A percentile compares a stretch with the other conserved stretches of the same genome.
phyloP scores from a whole-genome alignment of 2,113 vertebrate species.

The Kryptolebias marmoratus region DNA sequence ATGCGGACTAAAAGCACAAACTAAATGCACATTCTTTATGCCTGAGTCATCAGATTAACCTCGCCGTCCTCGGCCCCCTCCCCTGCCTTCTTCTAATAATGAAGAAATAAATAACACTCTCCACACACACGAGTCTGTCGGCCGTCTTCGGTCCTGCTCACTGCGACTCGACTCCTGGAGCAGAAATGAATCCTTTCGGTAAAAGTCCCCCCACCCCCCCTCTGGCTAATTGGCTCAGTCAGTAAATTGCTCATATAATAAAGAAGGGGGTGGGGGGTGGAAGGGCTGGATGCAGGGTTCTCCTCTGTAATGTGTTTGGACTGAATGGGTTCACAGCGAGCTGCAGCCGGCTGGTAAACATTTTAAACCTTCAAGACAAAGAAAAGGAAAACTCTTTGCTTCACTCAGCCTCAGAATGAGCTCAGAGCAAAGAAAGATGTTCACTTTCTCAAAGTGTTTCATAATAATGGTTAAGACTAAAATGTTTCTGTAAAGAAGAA shows the following conservation, averaged over 20 bases:
- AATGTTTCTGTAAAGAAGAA: too few species aligned
- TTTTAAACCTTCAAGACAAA: conserved; percentile 1
- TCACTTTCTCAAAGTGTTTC: too few species aligned
- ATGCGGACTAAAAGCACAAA: conserved; percentile 77
- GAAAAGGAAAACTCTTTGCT: too few species aligned
- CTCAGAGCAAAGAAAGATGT: too few species aligned
- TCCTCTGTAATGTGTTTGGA: conserved; percentile 69
- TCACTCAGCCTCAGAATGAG: too few species aligned
- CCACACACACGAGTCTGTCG: conserved; percentile 36
- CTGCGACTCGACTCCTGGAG: conserved; percentile 29
- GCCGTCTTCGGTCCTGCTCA: neutral
- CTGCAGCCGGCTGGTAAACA: conserved; percentile 57
- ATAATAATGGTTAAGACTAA: too few species aligned
- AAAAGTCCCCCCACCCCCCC: conserved; percentile 5
- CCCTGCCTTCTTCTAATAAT: conserved; percentile 65
- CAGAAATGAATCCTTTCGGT: conserved; percentile 44
- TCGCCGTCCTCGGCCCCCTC: conserved; percentile 22
- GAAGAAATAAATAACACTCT: conserved; percentile 73
- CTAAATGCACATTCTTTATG: conserved; percentile 77
- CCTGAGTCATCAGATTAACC: conserved; percentile 76
- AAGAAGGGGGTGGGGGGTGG: conserved; percentile 12
- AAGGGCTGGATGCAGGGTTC: neutral
- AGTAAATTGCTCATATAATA: conserved; percentile 53
- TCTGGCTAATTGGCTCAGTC: conserved; percentile 68
- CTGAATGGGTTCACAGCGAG: conserved; percentile 65